phyloP scores from a whole-genome alignment of 2,888 invertebrate genomes.

The Chymomyza caudatula region DNA sequence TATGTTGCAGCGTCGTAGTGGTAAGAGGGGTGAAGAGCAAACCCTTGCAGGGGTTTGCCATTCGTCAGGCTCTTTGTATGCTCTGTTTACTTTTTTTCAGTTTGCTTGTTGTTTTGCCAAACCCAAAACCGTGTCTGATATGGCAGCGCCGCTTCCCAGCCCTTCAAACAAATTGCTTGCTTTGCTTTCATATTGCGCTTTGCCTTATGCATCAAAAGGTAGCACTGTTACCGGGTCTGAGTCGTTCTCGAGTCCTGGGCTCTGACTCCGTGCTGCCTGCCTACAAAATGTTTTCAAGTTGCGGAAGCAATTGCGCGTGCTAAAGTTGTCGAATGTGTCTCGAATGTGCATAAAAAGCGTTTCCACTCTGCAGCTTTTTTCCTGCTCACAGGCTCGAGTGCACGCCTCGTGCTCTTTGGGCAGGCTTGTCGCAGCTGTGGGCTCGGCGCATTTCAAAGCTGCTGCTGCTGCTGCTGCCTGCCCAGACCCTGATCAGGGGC shows the following conservation, averaged over 20 bases:
- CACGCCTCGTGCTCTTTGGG: conserved; percentile 1
- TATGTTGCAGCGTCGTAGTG: conserved; percentile 34
- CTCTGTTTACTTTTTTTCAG: conserved; percentile 19
- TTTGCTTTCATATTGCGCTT: conserved; percentile 9
- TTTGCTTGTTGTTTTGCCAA: conserved; percentile 31
- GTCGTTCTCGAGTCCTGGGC: background rate
- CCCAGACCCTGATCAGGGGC: conserved; percentile 5
- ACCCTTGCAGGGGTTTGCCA: conserved; percentile 22
- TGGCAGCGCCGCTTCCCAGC: conserved; percentile 1
- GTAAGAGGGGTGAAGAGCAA: conserved; percentile 2
- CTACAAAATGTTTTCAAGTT: conserved; percentile 74
- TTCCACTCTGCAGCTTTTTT: conserved; percentile 16
- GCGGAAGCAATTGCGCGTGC: conserved; percentile 77
- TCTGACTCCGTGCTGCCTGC: conserved; percentile 1
- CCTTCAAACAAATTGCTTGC: conserved; percentile 37
- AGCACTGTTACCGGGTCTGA: background rate
- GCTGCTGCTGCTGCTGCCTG: background rate
- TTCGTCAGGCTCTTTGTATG: conserved; percentile 51
- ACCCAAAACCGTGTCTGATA: conserved; percentile 64
- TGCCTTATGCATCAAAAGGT: background rate
- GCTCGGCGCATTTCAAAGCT: background rate
- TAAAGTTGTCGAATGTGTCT: conserved; percentile 74
- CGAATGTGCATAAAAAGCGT: conserved; percentile 39
- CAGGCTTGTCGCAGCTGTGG: no score
- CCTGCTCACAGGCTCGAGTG: conserved; percentile 4